Conservation (phyloP, 2,888 invertebrate species). For the Acholoe squamosa region DNA sequence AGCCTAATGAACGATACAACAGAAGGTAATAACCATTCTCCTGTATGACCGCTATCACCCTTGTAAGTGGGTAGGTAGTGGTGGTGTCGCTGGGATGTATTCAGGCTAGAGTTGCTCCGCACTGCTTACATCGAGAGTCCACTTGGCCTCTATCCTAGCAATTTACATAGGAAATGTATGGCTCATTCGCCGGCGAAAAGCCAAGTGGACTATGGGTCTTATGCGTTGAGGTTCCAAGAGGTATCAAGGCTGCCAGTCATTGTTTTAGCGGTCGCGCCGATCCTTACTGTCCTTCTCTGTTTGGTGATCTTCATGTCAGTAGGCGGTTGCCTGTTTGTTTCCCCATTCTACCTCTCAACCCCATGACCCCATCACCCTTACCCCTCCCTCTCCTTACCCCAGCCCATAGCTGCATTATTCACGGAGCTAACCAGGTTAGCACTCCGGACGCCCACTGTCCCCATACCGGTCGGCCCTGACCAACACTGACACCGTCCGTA, state of each 20-base stretch:
- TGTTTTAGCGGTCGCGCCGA: conserved; percentile 14
- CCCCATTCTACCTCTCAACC: background rate
- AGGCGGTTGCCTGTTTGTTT: background rate
- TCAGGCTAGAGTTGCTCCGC: too few relatives aligned
- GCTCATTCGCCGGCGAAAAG: too few relatives aligned
- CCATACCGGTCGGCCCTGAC: background rate
- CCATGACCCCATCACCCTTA: background rate
- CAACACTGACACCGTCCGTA: conserved; percentile 10
- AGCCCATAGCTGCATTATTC: conserved; percentile 25
- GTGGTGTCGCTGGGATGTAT: too few relatives aligned
- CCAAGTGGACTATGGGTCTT: too few relatives aligned
- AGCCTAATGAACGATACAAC: too few relatives aligned
- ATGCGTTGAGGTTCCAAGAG: too few relatives aligned
- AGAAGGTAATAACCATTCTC: too few relatives aligned
- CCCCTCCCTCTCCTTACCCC: background rate
- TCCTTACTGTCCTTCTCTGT: background rate
- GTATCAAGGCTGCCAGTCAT: conserved; percentile 9
- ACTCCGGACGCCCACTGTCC: conserved; percentile 16
- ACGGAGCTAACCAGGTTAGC: conserved; percentile 29
- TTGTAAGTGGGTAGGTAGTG: too few relatives aligned
- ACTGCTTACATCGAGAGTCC: too few relatives aligned
- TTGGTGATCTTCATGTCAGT: background rate
- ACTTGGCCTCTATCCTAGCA: too few relatives aligned
- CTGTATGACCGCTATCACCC: too few relatives aligned
- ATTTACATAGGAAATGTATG: too few relatives aligned